Evolutionary conservation across 2,797 vertebrate genomes (phyloP).

Genomic region (Molossus molossus): DNA sequence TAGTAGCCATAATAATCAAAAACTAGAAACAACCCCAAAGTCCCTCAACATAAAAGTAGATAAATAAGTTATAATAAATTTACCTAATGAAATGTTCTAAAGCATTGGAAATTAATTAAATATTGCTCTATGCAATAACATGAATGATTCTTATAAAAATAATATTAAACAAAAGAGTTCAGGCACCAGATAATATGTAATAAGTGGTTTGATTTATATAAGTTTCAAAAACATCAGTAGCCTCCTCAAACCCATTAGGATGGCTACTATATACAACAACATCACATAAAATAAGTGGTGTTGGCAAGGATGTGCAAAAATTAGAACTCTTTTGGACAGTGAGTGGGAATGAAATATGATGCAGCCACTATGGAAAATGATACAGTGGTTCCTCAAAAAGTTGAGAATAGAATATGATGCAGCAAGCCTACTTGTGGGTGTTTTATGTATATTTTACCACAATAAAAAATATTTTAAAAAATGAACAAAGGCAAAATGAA

Average conservation of each 20-base stretch:
- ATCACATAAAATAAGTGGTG: neutral
- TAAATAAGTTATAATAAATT: neutral
- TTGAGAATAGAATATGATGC: neutral
- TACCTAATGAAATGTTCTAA: neutral
- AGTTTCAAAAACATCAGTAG: constrained; percentile 33
- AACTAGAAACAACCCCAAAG: constrained; percentile 18
- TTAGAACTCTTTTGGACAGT: neutral
- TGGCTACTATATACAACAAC: neutral
- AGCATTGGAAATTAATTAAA: neutral
- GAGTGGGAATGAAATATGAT: neutral
- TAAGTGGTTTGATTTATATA: neutral
- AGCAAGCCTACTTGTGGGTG: neutral
- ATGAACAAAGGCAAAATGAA: neutral
- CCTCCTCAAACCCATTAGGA: neutral
- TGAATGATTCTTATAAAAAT: constrained; percentile 27
- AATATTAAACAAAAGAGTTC: constrained; percentile 11
- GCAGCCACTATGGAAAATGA: neutral
- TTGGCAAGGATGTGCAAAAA: neutral
- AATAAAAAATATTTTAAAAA: neutral
- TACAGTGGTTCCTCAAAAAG: neutral
- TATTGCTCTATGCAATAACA: neutral
- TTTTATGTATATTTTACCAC: constrained; percentile 15
- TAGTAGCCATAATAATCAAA: neutral
- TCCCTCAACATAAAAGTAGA: neutral
- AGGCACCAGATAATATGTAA: neutral